A percentile compares a stretch with the other conserved stretches of the same genome.
These are phyloP conservation scores for Pogonomyrmex californicus DNA, from an alignment of 1,140 invertebrate genomes.

Conservation along the genomic window DNA sequence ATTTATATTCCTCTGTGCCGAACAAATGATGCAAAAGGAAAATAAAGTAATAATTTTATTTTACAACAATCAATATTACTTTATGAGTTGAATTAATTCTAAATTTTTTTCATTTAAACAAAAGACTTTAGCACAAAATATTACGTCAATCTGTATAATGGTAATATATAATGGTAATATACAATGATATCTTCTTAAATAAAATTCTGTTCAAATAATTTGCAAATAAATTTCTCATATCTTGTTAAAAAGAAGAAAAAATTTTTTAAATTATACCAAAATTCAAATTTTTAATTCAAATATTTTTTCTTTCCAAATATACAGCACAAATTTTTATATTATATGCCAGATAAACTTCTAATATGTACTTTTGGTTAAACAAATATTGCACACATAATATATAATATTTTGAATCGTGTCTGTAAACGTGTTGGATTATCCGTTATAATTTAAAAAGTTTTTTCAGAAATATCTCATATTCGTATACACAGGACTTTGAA, in stretches of 20 bases:
- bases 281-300: not conserved
- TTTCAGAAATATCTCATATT: not conserved
- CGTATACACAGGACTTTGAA: too few relatives aligned
- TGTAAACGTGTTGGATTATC: too few relatives aligned
- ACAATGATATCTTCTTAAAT: slow-evolving; percentile 3
- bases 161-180: not conserved
- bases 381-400: not conserved
- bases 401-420: not conserved
- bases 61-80: slow-evolving; percentile 48
- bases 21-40: not conserved
- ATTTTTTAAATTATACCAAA: not conserved
- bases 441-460: not conserved
- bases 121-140: slow-evolving; percentile 12
- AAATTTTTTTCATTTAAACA: slow-evolving; percentile 8
- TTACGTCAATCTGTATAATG: not conserved
- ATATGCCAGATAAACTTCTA: not conserved
- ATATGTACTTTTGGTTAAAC: not conserved
- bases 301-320: not conserved
- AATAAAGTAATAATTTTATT: slow-evolving; percentile 18
- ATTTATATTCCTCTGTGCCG: not conserved
- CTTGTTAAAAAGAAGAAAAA: not conserved
- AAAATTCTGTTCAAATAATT: not conserved
- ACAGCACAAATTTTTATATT: not conserved
- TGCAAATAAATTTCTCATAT: not conserved
- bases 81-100: not conserved